Conservation (phyloP, 2,113 vertebrate genomes). For the pig (Sus scrofa) region DNA sequence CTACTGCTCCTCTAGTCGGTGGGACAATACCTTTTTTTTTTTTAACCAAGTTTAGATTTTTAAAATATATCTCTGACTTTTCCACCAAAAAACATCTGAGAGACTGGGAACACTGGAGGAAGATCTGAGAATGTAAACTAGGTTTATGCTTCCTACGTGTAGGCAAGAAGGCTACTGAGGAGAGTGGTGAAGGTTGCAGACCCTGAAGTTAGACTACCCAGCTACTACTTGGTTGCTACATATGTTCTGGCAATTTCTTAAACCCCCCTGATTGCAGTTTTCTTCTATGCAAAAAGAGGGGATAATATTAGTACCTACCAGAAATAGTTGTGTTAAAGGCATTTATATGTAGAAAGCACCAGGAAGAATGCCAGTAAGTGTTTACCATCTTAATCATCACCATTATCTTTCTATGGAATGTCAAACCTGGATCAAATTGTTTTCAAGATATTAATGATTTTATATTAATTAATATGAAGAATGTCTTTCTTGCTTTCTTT, state of each 20-base stretch:
- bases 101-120: background rate
- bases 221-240: fast-evolving
- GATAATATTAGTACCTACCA: background rate
- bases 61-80: background rate
- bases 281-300: background rate
- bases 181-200: background rate
- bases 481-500: background rate
- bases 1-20: background rate
- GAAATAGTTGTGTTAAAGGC: background rate
- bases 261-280: background rate
- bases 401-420: background rate
- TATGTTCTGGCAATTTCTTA: background rate
- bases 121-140: background rate
- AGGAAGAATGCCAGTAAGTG: background rate
- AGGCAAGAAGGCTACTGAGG: background rate
- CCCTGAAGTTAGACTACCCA: background rate
- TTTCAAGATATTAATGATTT: background rate
- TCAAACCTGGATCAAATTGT: background rate
- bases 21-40: background rate
- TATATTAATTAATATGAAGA: background rate
- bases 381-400: background rate
- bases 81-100: background rate
- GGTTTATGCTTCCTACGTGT: background rate
- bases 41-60: background rate
- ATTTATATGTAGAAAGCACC: background rate